Percentiles rank a stretch among this genome's conserved stretches.
These are phyloP conservation scores for Macrotis lagotis DNA, from an alignment of 2,113 vertebrate species.

Conservation along the genomic window DNA sequence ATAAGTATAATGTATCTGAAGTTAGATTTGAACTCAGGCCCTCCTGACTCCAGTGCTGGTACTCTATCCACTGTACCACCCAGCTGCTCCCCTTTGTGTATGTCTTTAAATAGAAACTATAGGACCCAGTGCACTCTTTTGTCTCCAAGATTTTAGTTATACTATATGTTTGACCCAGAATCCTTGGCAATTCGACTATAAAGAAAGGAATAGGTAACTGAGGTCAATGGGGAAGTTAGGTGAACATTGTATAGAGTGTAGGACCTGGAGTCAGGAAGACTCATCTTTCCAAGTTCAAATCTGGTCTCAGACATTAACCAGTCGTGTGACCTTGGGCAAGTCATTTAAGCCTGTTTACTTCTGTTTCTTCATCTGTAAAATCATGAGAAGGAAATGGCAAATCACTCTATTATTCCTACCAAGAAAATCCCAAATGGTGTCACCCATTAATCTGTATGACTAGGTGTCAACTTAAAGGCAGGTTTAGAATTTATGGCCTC, in stretches of 20 bases:
- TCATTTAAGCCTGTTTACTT: background rate
- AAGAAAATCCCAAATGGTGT: background rate
- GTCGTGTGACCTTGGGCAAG: background rate
- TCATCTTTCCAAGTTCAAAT: background rate
- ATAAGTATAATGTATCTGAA: too few relatives aligned
- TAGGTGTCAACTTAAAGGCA: conserved; percentile 15
- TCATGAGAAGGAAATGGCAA: background rate
- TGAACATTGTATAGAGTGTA: background rate
- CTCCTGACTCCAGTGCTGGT: too few relatives aligned
- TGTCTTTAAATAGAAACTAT: conserved; percentile 34
- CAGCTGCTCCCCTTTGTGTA: too few relatives aligned
- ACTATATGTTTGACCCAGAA: background rate
- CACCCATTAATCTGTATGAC: too few relatives aligned
- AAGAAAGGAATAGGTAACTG: background rate
- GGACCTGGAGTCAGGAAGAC: background rate
- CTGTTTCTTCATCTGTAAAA: background rate
- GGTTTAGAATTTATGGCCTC: conserved; percentile 1
- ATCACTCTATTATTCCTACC: background rate
- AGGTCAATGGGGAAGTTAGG: background rate
- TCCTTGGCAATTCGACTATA: background rate
- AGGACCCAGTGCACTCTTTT: background rate
- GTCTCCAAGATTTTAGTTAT: conserved; percentile 31
- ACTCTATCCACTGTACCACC: too few relatives aligned
- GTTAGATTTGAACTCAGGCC: too few relatives aligned
- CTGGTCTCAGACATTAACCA: background rate